Conservation (phyloP, 2,888 invertebrate genomes). For the Gastrophysa polygoni region DNA sequence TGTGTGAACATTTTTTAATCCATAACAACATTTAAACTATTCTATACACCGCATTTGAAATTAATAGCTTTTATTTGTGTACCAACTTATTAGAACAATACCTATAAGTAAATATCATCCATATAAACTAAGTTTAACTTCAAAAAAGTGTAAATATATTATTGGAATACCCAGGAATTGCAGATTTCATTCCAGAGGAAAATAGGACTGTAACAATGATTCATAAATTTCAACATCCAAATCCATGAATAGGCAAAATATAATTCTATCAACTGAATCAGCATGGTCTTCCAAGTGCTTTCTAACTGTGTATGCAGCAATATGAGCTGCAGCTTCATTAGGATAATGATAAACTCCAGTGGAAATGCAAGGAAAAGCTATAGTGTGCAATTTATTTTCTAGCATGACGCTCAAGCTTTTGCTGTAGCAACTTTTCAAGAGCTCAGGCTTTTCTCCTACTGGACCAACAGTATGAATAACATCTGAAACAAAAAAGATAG, state of each 20-base stretch:
- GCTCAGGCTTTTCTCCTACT: constrained; percentile 69
- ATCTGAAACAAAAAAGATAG: constrained; percentile 64
- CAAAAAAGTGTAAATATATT: too few relatives aligned
- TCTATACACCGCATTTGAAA: too few relatives aligned
- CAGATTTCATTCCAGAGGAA: constrained; percentile 63
- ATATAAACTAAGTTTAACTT: too few relatives aligned
- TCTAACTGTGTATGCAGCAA: constrained; percentile 72
- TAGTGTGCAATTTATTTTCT: constrained; percentile 65
- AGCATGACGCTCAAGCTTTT: constrained; percentile 66
- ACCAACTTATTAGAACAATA: too few relatives aligned
- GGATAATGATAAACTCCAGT: constrained; percentile 93
- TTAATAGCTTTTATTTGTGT: too few relatives aligned
- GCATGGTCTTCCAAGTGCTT: constrained; percentile 64
- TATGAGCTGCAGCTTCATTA: constrained; percentile 74
- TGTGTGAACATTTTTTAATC: too few relatives aligned
- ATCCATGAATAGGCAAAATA: constrained; percentile 80
- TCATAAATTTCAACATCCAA: constrained; percentile 76
- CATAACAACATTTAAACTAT: too few relatives aligned
- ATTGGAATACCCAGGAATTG: too few relatives aligned
- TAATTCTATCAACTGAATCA: constrained; percentile 71
- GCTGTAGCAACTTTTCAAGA: constrained; percentile 73
- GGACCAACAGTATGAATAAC: constrained; percentile 92
- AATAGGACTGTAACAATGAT: constrained; percentile 73
- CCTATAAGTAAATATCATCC: too few relatives aligned
- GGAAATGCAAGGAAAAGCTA: constrained; percentile 90